A percentile compares a stretch with the other conserved stretches of the same genome.
phyloP scores from a whole-genome alignment of 2,888 invertebrate genomes.

The Euproctis similis region DNA sequence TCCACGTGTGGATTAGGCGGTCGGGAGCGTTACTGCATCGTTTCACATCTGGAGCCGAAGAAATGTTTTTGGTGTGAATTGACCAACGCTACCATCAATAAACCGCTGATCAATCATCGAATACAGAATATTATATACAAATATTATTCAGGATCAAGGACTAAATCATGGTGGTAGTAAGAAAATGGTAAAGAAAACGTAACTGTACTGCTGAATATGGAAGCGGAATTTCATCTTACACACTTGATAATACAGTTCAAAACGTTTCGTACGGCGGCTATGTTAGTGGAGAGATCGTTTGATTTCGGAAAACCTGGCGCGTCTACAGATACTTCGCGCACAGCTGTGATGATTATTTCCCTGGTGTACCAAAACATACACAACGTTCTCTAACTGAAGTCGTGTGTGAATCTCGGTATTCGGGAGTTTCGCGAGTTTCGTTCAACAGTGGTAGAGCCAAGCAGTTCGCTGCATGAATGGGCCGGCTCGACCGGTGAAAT shows the following conservation, averaged over 20 bases:
- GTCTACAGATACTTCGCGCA: conserved; percentile 98
- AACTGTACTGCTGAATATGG: conserved; percentile 92
- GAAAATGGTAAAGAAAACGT: conserved; percentile 98
- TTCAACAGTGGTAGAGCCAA: no score
- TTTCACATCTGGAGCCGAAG: conserved; percentile 93
- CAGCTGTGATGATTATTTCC: conserved; percentile 91
- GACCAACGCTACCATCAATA: conserved; percentile 78
- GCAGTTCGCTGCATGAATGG: no score
- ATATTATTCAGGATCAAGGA: conserved; percentile 81
- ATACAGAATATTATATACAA: conserved; percentile 94
- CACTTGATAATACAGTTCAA: conserved; percentile 98
- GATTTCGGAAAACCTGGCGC: conserved; percentile 98
- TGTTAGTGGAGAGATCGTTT: conserved; percentile 97
- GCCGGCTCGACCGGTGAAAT: no score
- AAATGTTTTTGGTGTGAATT: conserved; percentile 99
- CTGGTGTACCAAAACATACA: conserved; percentile 79
- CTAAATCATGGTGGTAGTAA: conserved; percentile 98
- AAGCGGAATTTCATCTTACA: conserved; percentile 99
- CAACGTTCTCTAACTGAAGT: conserved; percentile 91
- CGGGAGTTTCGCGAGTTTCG: conserved; percentile 95
- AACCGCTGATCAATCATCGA: conserved; percentile 86
- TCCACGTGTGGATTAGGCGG: conserved; percentile 93
- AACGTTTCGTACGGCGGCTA: conserved; percentile 98
- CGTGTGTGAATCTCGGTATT: conserved; percentile 96
- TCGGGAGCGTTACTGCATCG: conserved; percentile 94